Evolutionary conservation across 2,113 vertebrate genomes (phyloP), one percentile per base, ranked within the genome.

Genomic region (Enhydra lutris): DNA sequence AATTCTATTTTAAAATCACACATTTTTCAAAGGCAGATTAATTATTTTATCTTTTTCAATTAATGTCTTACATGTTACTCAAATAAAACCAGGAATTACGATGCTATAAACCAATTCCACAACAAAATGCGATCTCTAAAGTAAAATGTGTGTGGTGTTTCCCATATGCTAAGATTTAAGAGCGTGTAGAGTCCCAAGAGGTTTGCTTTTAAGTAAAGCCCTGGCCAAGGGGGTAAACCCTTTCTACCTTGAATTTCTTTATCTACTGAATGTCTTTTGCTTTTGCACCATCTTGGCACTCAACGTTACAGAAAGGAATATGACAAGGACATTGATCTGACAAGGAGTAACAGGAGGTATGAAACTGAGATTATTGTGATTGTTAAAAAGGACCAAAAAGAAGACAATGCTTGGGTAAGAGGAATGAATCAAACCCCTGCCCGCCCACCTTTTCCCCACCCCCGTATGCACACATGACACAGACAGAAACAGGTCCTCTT

Each of bases 21-120:
- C 17, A 82, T 65, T 89, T 63, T 63, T 86, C 67, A 91, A 73
- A 52, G 63, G 20, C 21, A 81, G 5, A 45, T 42, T 15, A 61
- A 34, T 45, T 74, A 74, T 61, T 86, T 92, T 80, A 87, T 42
- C 85, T 95, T 91, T 24, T 47, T 63, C 55, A 81, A 50, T 59
- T 63, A 34, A 73, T 57, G 24, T 84, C 55, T 96, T 57, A 47
- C 59, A n/a, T 21, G 45, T 80, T 69, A 73, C 55, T 92, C 34
- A 89, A 92, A 63, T 97, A 82, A 95, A 93, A 61, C 42, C 47
- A 86, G 91, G 42, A 57, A 57, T 92, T 67, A 57, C 13, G 7
- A 73, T 82, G 15, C 3, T 34, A 17, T 39, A 85, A 78, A 82
- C 39, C 79, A 90, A 69, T 81, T 57, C 6, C 17, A 61, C 4